Percentiles rank a stretch among this genome's conserved stretches.
Conservation (phyloP, 1,140 invertebrate species). For the Littorina saxatilis region DNA sequence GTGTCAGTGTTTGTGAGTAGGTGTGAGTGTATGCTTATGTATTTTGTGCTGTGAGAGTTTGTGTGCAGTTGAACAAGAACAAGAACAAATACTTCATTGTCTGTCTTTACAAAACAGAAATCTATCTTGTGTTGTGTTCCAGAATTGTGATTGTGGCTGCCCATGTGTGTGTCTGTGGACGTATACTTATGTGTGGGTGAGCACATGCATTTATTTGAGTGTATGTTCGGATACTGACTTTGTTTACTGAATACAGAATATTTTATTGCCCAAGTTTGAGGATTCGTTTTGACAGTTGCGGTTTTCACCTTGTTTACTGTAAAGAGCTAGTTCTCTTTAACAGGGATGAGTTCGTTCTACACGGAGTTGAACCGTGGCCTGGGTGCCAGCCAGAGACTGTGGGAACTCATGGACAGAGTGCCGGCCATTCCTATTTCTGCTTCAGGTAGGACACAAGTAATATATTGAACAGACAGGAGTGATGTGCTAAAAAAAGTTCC, state of each 20-base stretch:
- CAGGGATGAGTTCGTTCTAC: slow-evolving; percentile 91
- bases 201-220: not conserved
- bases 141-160: no score
- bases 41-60: no score
- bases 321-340: not conserved
- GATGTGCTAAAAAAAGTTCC: not conserved
- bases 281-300: slow-evolving; percentile 87
- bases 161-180: not conserved
- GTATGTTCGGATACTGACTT: not conserved
- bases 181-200: no score
- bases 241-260: not conserved
- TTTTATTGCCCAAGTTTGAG: slow-evolving; percentile 81
- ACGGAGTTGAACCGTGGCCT: slow-evolving; percentile 94
- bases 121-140: not conserved
- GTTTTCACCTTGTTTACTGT: not conserved
- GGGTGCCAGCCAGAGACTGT: slow-evolving; percentile 91
- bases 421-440: slow-evolving; percentile 81
- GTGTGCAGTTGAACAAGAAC: no score
- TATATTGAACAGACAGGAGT: not conserved
- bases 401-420: slow-evolving; percentile 90
- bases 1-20: no score
- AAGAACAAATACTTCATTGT: no score
- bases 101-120: no score
- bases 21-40: not conserved
- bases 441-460: slow-evolving; percentile 36